phyloP scores from a whole-genome alignment of 2,113 vertebrate genomes.

The Paratilapia polleni region DNA sequence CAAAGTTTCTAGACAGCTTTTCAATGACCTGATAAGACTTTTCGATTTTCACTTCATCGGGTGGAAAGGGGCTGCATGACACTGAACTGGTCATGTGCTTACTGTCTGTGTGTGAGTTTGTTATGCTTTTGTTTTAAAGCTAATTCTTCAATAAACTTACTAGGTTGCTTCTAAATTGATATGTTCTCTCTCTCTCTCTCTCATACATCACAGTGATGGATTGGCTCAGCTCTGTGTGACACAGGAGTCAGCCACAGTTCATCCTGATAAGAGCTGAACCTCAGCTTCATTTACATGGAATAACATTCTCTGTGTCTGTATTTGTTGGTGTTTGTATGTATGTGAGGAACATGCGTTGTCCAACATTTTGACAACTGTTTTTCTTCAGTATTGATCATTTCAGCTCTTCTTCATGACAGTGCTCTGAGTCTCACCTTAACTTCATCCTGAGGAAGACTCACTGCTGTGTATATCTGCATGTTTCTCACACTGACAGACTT shows the following conservation, averaged over 20 bases:
- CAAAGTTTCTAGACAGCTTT: not conserved
- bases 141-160: not conserved
- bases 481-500: not conserved
- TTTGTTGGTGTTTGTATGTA: not conserved
- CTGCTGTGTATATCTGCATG: not conserved
- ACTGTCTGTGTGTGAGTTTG: not conserved
- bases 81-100: not conserved
- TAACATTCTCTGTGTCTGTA: not conserved
- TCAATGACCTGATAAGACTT: not conserved
- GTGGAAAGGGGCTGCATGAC: not conserved
- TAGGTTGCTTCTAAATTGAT: accelerated
- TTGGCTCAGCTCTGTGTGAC: not conserved
- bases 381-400: slow-evolving; percentile 17
- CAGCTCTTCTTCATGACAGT: not conserved
- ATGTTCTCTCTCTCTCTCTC: not conserved
- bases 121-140: not conserved
- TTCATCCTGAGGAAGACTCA: not conserved
- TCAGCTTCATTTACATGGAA: not conserved
- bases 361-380: not conserved
- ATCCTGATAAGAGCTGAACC: slow-evolving; percentile 24
- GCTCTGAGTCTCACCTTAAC: not conserved
- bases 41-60: too few species aligned
- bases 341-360: not conserved
- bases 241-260: slow-evolving; percentile 16
- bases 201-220: slow-evolving; percentile 31